Base-by-base conservation (phyloP, 2,113 vertebrate species). In the Danio rerio region DNA sequence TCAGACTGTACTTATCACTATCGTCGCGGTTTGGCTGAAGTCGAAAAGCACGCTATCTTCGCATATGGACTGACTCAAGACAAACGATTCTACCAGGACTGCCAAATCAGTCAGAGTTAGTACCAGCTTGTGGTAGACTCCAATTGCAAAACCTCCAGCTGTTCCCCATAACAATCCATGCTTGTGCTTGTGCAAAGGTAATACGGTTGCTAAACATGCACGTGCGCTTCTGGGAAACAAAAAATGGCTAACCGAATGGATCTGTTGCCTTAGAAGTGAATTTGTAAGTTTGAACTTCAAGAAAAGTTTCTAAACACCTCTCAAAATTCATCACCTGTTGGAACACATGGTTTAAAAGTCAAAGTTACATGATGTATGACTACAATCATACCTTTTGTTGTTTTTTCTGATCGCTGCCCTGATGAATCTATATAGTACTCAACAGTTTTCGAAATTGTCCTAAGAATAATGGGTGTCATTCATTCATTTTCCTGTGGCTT, bases 51-150 rank as follows among this genome's bases (percentile, higher is more conserved):
- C 47, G 61, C 80, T 68, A 66, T 83, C 81, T 77, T 83, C 74
- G 52, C 71, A 87, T 83, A 73, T 83, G 86, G 86, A 85, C 68
- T 81, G 83, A 55, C 81, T 80, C 81, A 87, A 81, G 72, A 78
- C 83, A 85, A 72, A 74, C 20, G 78, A n/a, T 81, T 81, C 78
- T 45, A 81, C 61, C 40, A 75, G 49, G 79, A 70, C 61, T 70
- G 71, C 65, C 83, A 77, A 69, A 83, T 78, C 74, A 75, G 83
- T 77, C 80, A 83, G 80, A 70, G 83, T 59, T 73, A 61, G 86
- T 87, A 85, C 86, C 86, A 87, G 50, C 61, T 81, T 55, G 86
- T 83, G 86, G 20, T 81, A 81, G 83, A 71, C 86, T 81, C 81
- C 42, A 31, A 15, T 87, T 85, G 81, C 84, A 74, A 81, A 86